Base-by-base conservation (phyloP, 2,888 invertebrate genomes). In the Microchrysa polita region DNA sequence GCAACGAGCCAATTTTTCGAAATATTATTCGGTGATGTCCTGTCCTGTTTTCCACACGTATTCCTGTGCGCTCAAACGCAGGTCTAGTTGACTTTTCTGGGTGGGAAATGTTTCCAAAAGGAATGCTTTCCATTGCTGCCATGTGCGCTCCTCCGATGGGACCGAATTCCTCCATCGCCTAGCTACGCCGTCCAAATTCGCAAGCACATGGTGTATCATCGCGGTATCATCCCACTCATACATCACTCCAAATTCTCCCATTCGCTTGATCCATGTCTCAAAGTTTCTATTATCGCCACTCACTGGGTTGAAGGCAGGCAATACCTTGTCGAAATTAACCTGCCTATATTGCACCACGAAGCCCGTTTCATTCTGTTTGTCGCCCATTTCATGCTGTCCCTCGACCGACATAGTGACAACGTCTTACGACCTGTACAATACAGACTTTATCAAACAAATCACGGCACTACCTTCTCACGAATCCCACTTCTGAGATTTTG, bases 11-110 rank as follows among this genome's bases (percentile, higher is more conserved):
- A 40, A 40, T n/a, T 63, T 63, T n/a, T 27, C 2, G 20, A 34
- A 63, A 42, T 63, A 63, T 40, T 63, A 63, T 63, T 63, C 40
- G 20, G 27, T 23, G 10, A 63, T 63, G 40, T 63, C 22, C n/a
- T 63, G 63, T 40, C 22, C 22, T 5, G 34, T 27, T 16, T n/a
- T 42, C n/a, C 20, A n/a, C 5, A 34, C 16, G n/a, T 34, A 63
- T 16, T 23, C 22, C 22, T 63, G 23, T 7, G 63, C 63, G 12
- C 18, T 10, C n/a, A 63, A 9, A 5, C 63, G 63, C 7, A 63
- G 42, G 5, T 63, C 16, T 20, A 40, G 7, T n/a, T 14, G 7
- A 1, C 23, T 23, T 20, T 63, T 4, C 40, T 20, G 27, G 5
- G 27, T 23, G 12, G 12, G 34, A n/a, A 63, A 63, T 16, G 63